Base-by-base conservation (phyloP, 2,888 invertebrate genomes). In the Ophioninae sp. region DNA sequence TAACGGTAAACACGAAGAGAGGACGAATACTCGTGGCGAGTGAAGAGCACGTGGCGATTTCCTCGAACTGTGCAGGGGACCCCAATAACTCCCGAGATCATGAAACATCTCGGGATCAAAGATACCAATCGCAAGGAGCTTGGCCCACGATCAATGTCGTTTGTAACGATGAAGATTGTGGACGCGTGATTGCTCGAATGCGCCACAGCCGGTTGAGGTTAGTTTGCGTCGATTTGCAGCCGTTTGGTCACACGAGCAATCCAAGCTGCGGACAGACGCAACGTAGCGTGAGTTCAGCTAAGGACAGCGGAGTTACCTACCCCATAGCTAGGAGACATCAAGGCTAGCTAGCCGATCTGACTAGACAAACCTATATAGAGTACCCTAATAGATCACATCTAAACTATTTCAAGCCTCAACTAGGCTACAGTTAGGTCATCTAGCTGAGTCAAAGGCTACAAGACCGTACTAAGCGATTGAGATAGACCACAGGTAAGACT, bases 1-100 rank as follows among this genome's bases (percentile, higher is more conserved):
- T 88, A 88, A 89, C 88, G 71, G 67, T 65, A 75, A 76, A 76
- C 74, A 82, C 22, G 41, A 13, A 17, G 44, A 17, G 39, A 44
- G 39, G 23, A 75, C 37, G 9, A 37, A 23, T 61, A 65, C 23
- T 56, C n/a, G 17, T n/a, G 41, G n/a, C 41, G 39, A 17, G 13
- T 8, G 3, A 73, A 71, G 63, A 61, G 23, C 44, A 30, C 56
- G 20, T 79, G 64, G 39, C 73, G 37, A 44, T 23, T 67, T 61
- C 13, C 20, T 20, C n/a, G 6, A 44, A 20, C 65, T 7, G 23
- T 10, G 20, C 17, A 51, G 51, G 17, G 51, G 17, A 13, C 51
- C 30, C 17, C 3, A 51, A 51, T 10, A 51, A 17, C 17, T 17
- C 51, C 17, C 17, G 51, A 51, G 51, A 51, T 51, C 17, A 0